phyloP scores from a whole-genome alignment of 2,888 invertebrate genomes.

The Drosophila histrio region DNA sequence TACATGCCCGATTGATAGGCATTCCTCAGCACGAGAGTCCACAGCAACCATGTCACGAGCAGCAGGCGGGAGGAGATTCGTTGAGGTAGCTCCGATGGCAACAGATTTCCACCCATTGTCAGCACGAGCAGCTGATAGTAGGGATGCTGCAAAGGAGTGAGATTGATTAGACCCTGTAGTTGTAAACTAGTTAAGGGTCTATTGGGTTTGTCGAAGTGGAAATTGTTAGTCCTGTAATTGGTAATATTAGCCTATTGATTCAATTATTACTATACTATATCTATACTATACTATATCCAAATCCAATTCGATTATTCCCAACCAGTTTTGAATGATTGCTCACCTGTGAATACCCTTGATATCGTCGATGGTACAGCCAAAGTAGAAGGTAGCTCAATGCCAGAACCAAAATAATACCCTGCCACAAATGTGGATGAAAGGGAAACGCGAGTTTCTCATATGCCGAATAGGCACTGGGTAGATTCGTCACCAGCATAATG shows the following conservation, averaged over 20 bases:
- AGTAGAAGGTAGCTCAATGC: slow-evolving; percentile 42
- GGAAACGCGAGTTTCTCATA: slow-evolving; percentile 77
- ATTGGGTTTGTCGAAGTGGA: too few relatives aligned
- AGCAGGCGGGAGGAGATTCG: slow-evolving; percentile 66
- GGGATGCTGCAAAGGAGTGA: slow-evolving; percentile 31
- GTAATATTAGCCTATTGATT: too few relatives aligned
- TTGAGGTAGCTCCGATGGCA: slow-evolving; percentile 47
- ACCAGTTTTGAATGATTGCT: too few relatives aligned
- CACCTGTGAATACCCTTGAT: slow-evolving; percentile 2
- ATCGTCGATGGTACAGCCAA: slow-evolving; percentile 16
- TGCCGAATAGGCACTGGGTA: slow-evolving; percentile 60
- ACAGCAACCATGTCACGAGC: slow-evolving; percentile 72
- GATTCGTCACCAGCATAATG: slow-evolving; percentile 72
- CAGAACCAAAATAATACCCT: slow-evolving; percentile 46
- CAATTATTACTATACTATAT: too few relatives aligned
- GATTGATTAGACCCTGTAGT: too few relatives aligned
- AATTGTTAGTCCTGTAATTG: too few relatives aligned
- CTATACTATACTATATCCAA: too few relatives aligned
- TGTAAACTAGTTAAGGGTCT: too few relatives aligned
- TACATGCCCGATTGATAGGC: slow-evolving; percentile 81
- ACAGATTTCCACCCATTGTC: slow-evolving; percentile 55
- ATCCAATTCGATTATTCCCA: too few relatives aligned
- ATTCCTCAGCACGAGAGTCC: slow-evolving; percentile 66
- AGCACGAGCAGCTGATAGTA: slow-evolving; percentile 63
- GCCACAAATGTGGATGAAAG: slow-evolving; percentile 69